Conservation (phyloP, 2,888 invertebrate genomes). For the Cataglyphis altisquamis region DNA sequence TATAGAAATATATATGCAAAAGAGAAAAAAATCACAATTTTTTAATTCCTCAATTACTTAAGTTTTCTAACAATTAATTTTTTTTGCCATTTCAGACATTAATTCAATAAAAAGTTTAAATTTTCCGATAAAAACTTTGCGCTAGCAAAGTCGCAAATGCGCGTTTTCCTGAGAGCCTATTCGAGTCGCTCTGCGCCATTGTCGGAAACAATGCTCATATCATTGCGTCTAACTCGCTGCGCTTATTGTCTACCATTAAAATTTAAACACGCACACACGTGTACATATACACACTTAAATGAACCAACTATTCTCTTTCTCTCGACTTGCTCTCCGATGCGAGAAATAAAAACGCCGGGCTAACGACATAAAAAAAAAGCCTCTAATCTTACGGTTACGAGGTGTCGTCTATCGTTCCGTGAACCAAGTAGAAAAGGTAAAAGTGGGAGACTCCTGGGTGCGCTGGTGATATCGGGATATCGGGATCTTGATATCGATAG, state of each 20-base stretch:
- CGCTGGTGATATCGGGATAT: constrained; percentile 36
- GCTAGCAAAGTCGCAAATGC: not conserved
- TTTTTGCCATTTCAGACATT: constrained; percentile 7
- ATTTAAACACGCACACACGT: not conserved
- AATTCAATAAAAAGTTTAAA: constrained; percentile 41
- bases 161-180: constrained; percentile 11
- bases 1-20: not conserved
- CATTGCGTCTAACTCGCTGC: constrained; percentile 26
- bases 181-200: constrained; percentile 26
- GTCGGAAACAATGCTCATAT: constrained; percentile 39
- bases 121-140: constrained; percentile 7
- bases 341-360: constrained; percentile 37
- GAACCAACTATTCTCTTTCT: not conserved
- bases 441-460: constrained; percentile 14
- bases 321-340: not conserved
- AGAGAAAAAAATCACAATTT: not conserved
- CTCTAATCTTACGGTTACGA: constrained; percentile 54
- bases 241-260: constrained; percentile 22
- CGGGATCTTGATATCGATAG: constrained; percentile 43
- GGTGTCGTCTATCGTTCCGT: constrained; percentile 45
- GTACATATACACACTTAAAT: not conserved
- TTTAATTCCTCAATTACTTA: not conserved
- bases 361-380: constrained; percentile 37
- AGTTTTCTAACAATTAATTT: not conserved
- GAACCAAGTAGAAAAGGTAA: not conserved